Base-by-base conservation (phyloP, 2,888 invertebrate genomes). In the Drosophila paucipuncta region DNA sequence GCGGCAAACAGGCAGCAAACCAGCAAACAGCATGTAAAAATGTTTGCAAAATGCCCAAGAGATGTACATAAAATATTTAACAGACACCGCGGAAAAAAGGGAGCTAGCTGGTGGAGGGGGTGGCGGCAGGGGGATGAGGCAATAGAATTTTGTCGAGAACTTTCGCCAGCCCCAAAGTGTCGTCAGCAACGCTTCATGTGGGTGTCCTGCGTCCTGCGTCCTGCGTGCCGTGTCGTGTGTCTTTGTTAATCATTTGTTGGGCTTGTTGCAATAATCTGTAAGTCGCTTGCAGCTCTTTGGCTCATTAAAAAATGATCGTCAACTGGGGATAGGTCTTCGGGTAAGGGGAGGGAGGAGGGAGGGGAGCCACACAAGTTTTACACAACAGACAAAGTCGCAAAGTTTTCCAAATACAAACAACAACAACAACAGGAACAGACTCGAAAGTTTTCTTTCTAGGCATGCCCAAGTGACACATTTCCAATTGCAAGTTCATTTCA, bases 21-120 rank as follows among this genome's bases (percentile, higher is more conserved):
- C 0, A 0, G 31, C 31, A 33, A 63, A 47, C 52, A 60, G 54
- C 65, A 79, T 80, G 82, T 81, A 87, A 88, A 91, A 90, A 88
- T 86, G 86, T 82, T 80, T 82, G 82, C 77, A 76, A 85, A 91
- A 91, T 85, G 84, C 92, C 91, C 92, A 82, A 73, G 91, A 92
- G 92, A 90, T 89, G 85, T 79, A 83, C 90, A 91, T 92, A 92
- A 92, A 92, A 92, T 92, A 92, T 92, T 92, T 92, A 92, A 92
- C 90, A 83, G 90, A 76, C 84, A 62, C 74, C 63, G 68, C 67
- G 47, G 31, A 30, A 64, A 39, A 50, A 28, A 33, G 54, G 18
- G 16, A 47, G 7, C 4, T 13, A 31, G 31, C 31, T 11, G 1
- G 11, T 7, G 47, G 3, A 5, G 33, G 6, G 10, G 35, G 39